Conservation (phyloP, 2,113 vertebrate species). For the Sander vitreus region DNA sequence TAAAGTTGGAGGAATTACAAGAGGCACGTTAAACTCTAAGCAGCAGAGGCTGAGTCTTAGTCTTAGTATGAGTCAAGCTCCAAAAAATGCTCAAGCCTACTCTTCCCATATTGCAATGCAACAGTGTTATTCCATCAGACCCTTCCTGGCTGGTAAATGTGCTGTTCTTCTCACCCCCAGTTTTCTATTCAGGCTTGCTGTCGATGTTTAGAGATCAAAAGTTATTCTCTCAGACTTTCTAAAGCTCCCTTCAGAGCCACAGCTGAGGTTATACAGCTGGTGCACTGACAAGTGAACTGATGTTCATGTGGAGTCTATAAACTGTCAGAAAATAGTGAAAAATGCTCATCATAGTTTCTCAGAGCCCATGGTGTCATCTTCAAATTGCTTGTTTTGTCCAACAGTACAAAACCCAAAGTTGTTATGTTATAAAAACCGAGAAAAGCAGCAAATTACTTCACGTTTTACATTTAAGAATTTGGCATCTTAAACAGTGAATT, state of each 20-base stretch:
- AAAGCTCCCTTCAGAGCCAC: conserved; percentile 8
- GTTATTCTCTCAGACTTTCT: background rate
- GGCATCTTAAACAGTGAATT: background rate
- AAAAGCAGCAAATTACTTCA: background rate
- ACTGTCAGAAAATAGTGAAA: too few relatives aligned
- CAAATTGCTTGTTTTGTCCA: background rate
- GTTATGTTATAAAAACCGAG: background rate
- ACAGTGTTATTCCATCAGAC: background rate
- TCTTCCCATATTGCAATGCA: background rate
- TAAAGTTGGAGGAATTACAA: background rate
- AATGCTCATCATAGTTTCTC: background rate
- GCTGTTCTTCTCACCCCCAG: background rate
- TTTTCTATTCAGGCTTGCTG: background rate
- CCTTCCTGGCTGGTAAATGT: background rate
- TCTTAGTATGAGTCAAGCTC: background rate
- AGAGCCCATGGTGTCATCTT: too few relatives aligned
- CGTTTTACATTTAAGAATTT: background rate
- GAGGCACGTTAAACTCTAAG: background rate
- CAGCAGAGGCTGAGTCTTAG: background rate
- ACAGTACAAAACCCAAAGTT: background rate
- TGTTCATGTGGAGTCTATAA: background rate
- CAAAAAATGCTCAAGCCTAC: background rate
- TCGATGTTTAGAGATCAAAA: background rate
- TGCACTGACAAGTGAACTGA: background rate
- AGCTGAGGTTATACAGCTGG: background rate